phyloP scores from a whole-genome alignment of 2,797 vertebrate genomes.

The Melanogrammus aeglefinus region DNA sequence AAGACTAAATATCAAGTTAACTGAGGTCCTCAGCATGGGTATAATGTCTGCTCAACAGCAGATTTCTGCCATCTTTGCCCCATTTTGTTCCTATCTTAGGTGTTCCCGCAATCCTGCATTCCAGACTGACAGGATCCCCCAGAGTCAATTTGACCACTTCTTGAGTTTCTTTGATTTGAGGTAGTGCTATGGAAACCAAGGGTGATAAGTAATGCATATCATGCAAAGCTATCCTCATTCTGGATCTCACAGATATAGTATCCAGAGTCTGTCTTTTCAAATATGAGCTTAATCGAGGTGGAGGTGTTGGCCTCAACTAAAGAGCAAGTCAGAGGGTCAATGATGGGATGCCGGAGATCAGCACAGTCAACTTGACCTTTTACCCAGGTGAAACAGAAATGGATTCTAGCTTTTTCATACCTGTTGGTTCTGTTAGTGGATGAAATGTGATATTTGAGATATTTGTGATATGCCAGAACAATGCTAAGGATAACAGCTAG shows the following conservation, averaged over 20 bases:
- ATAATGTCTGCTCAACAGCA: slow-evolving; percentile 81
- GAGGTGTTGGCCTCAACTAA: slow-evolving; percentile 81
- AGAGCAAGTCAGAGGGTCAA: slow-evolving; percentile 73
- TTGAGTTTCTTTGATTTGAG: slow-evolving; percentile 81
- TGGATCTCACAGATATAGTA: slow-evolving; percentile 83
- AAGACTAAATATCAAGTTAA: slow-evolving; percentile 80
- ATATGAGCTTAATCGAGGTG: slow-evolving; percentile 80
- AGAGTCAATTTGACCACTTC: slow-evolving; percentile 83
- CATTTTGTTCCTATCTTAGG: slow-evolving; percentile 85
- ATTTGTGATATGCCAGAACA: no score
- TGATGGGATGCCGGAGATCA: slow-evolving; percentile 79
- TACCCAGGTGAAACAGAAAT: slow-evolving; percentile 80
- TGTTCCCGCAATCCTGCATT: slow-evolving; percentile 84
- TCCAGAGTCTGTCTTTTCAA: slow-evolving; percentile 80
- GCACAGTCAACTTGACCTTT: slow-evolving; percentile 80
- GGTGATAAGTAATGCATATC: slow-evolving; percentile 39
- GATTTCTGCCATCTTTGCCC: slow-evolving; percentile 83
- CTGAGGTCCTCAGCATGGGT: slow-evolving; percentile 80
- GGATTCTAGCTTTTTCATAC: slow-evolving; percentile 83
- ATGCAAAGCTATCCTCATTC: slow-evolving; percentile 71
- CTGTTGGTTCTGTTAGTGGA: slow-evolving; percentile 79
- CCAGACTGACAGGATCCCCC: slow-evolving; percentile 85
- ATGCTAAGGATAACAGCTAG: slow-evolving; percentile 80
- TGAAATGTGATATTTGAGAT: slow-evolving; percentile 21
- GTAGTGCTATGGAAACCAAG: slow-evolving; percentile 77